Percentiles rank a stretch among this genome's conserved stretches.
phyloP scores from a whole-genome alignment of 2,888 invertebrate species.

The Gortyna flavago region DNA sequence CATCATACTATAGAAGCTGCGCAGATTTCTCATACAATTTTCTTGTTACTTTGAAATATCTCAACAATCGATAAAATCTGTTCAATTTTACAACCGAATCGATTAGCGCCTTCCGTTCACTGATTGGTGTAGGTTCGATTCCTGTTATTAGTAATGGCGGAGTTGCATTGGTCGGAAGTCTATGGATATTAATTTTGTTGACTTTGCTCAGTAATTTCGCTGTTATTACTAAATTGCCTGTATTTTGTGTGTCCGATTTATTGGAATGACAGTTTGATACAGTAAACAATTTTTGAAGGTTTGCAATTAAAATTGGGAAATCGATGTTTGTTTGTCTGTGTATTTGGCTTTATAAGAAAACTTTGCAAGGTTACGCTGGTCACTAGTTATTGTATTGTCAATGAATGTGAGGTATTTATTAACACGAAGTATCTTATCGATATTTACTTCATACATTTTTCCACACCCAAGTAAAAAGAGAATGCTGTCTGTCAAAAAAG shows the following conservation, averaged over 20 bases:
- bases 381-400: constrained; percentile 18
- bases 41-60: constrained; percentile 24
- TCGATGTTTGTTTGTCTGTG: background rate
- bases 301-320: constrained; percentile 27
- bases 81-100: constrained; percentile 32
- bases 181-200: constrained; percentile 51
- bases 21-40: constrained; percentile 27
- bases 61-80: constrained; percentile 30
- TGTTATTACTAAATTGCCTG: constrained; percentile 38
- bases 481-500: constrained; percentile 37
- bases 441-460: constrained; percentile 17
- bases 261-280: constrained; percentile 22
- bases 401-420: constrained; percentile 5
- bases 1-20: background rate
- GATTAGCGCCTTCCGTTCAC: constrained; percentile 54
- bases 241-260: constrained; percentile 29
- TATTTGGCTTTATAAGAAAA: background rate
- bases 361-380: background rate
- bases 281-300: constrained; percentile 15
- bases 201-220: constrained; percentile 48
- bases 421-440: background rate
- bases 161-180: constrained; percentile 59
- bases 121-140: constrained; percentile 48
- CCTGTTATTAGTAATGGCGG: constrained; percentile 50
- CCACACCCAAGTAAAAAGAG: background rate